phyloP scores from a whole-genome alignment of 2,113 vertebrate genomes.

The Ailurus styani region DNA sequence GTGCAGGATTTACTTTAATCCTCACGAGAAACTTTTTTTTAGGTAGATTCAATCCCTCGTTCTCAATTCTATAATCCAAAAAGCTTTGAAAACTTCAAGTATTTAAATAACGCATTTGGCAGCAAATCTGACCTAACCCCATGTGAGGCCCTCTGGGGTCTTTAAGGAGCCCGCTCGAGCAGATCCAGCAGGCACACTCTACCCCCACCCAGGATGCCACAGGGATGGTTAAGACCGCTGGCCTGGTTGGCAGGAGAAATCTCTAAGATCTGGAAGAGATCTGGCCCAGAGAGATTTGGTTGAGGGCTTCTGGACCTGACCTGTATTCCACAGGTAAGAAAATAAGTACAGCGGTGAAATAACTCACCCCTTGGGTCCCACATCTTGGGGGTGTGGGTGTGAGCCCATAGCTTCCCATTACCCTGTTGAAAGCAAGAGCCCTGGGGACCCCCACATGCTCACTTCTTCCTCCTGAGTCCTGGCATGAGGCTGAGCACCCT shows the following conservation, averaged over 20 bases:
- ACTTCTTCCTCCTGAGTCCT: neutral
- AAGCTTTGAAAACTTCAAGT: neutral
- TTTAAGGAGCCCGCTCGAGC: accelerated
- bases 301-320: neutral
- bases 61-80: neutral
- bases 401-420: accelerated
- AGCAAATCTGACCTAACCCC: neutral
- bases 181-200: accelerated
- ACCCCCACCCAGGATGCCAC: accelerated
- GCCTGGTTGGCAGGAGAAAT: accelerated
- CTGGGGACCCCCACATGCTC: neutral
- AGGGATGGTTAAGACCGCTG: too few relatives aligned
- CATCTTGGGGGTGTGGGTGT: neutral
- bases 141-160: accelerated
- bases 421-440: neutral
- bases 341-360: neutral
- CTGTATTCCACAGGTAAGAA: neutral
- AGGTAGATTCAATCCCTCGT: neutral
- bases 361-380: neutral
- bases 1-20: neutral
- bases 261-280: neutral
- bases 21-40: neutral
- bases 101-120: neutral
- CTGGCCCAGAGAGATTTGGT: neutral
- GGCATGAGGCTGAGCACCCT: neutral